A percentile compares a stretch with the other conserved stretches of the same genome.
These are phyloP conservation scores for Scarus forsteni DNA, from an alignment of 2,797 vertebrate genomes.

Conservation along the genomic window DNA sequence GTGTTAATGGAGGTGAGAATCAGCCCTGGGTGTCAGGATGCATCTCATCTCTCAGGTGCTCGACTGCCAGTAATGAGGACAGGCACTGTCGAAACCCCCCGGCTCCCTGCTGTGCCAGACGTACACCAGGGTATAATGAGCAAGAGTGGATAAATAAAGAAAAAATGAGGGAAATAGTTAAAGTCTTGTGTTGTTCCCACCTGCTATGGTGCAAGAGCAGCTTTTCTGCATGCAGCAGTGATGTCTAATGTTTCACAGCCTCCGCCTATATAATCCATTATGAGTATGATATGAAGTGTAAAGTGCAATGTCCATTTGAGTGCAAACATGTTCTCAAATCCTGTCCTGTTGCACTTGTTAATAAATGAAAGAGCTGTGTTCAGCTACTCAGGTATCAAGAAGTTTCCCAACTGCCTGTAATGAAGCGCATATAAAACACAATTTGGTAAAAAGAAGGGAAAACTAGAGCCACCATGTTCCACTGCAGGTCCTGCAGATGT, in stretches of 20 bases:
- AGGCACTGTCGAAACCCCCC: conserved; percentile 75
- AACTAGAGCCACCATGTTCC: too few species aligned
- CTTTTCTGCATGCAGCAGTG: conserved; percentile 30
- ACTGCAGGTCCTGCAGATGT: too few species aligned
- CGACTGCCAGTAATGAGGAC: conserved; percentile 81
- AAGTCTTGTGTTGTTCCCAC: conserved; percentile 67
- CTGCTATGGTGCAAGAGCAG: conserved; percentile 68
- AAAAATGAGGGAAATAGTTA: conserved; percentile 36
- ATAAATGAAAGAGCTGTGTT: conserved; percentile 35
- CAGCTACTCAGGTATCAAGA: conserved; percentile 26
- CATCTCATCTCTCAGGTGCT: conserved; percentile 85
- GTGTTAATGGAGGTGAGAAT: conserved; percentile 85
- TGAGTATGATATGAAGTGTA: conserved; percentile 20
- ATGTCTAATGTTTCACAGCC: conserved; percentile 28
- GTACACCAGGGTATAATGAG: conserved; percentile 75
- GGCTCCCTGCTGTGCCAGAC: conserved; percentile 68
- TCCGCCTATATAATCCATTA: background rate
- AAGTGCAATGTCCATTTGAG: conserved; percentile 10
- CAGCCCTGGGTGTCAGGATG: conserved; percentile 81
- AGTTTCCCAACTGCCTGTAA: conserved; percentile 7
- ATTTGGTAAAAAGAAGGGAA: too few species aligned
- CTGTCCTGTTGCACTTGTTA: conserved; percentile 36
- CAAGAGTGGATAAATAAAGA: conserved; percentile 63
- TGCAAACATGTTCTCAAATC: conserved; percentile 23
- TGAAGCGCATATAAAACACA: background rate